phyloP scores from a whole-genome alignment of 2,888 invertebrate genomes.

The Philaethria dido region DNA sequence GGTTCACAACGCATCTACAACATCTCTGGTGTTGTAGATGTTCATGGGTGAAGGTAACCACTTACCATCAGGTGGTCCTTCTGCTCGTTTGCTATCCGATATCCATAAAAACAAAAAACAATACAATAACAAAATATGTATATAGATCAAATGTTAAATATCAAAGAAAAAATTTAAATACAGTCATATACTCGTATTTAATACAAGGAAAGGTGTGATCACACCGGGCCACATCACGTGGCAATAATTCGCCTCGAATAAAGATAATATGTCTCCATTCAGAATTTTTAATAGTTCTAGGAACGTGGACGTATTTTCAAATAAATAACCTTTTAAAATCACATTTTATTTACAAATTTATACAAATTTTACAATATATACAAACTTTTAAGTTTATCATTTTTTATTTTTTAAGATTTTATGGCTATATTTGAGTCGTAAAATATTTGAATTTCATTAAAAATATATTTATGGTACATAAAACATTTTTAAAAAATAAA shows the following conservation, averaged over 20 bases:
- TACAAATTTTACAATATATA: neutral
- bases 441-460: neutral
- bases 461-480: neutral
- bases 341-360: conserved; percentile 4
- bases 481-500: too few relatives aligned
- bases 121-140: neutral
- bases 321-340: conserved; percentile 10
- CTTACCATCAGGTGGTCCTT: too few relatives aligned
- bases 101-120: too few relatives aligned
- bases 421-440: neutral
- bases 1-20: too few relatives aligned
- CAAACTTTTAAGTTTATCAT: neutral
- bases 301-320: conserved; percentile 7
- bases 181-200: conserved; percentile 15
- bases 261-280: conserved; percentile 45
- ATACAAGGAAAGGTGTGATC: conserved; percentile 43
- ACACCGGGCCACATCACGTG: conserved; percentile 40
- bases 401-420: conserved; percentile 4
- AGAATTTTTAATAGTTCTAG: conserved; percentile 41
- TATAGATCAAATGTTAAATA: neutral
- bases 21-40: too few relatives aligned
- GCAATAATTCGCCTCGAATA: conserved; percentile 43
- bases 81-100: too few relatives aligned
- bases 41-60: too few relatives aligned
- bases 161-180: neutral